These are phyloP conservation scores for Aurelia aurita complex sp. Pacific DNA, from an alignment of 30 jellyfish, hydroid and myxozoan species.

Conservation along the genomic window DNA sequence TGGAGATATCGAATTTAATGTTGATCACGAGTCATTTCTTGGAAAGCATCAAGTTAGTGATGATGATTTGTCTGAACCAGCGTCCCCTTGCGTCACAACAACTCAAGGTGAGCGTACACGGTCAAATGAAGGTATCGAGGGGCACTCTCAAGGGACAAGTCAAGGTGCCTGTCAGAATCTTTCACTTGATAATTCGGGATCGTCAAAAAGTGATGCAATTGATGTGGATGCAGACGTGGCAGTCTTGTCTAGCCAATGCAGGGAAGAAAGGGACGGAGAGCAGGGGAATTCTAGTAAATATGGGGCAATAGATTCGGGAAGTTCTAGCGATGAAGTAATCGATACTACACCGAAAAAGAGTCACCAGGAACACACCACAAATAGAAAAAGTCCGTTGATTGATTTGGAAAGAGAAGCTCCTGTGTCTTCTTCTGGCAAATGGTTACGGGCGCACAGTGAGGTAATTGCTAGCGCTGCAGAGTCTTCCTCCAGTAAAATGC, in stretches of 20 bases:
- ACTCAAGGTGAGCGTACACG: conserved; percentile 32
- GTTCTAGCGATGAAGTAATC: conserved; percentile 21
- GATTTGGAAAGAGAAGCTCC: neutral
- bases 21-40: too few relatives aligned
- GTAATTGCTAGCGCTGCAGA: neutral
- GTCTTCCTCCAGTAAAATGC: neutral
- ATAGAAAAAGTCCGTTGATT: neutral
- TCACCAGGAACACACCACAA: neutral
- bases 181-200: too few relatives aligned
- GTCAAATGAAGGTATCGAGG: too few relatives aligned
- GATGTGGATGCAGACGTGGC: conserved; percentile 12
- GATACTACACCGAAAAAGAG: conserved; percentile 22
- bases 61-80: conserved; percentile 9
- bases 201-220: conserved; percentile 1
- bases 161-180: too few relatives aligned
- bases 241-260: too few relatives aligned
- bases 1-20: too few relatives aligned
- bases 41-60: too few relatives aligned
- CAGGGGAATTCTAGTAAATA: too few relatives aligned
- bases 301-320: neutral
- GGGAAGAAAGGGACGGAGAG: too few relatives aligned
- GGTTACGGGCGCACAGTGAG: neutral
- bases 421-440: neutral
- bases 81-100: conserved; percentile 58
- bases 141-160: too few relatives aligned